Evolutionary conservation across 2,888 invertebrate species (phyloP), one percentile per base, ranked within the genome.

Genomic region (Sphaeridia pumilis): DNA sequence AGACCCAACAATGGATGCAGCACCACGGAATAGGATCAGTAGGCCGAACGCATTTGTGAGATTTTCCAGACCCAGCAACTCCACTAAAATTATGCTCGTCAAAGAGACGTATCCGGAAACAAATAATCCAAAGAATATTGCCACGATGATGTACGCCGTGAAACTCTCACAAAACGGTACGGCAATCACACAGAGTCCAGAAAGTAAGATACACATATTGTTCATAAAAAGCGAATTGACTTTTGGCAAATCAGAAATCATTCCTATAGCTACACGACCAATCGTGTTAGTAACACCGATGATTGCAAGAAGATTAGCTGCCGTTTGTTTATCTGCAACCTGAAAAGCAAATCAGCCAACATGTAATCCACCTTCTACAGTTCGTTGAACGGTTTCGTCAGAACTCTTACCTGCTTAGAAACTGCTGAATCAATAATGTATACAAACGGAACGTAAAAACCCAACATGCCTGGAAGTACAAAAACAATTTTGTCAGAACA

Each of bases 21-120:
- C 84, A 46, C 97, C 98, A 69, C 97, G 83, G 76, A 93, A 92
- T 64, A 98, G 74, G 66, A 95, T 93, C 52, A 98, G 77, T 58
- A 97, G 77, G 12, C 97, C 97, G 73, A 97, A 98, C 44, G 95
- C 94, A 71, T 92, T 97, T 44, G 97, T 97, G 64, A 98, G 74
- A 70, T 87, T 87, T 69, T 95, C 94, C 69, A 98, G 75, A 1
- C 97, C 97, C 45, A 98, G 78, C 34, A 97, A 77, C 71, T 98
- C 95, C 64, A 95, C 94, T 58, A 98, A 78, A 69, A 97, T 93
- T 69, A 97, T 95, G 46, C 97, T 97, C 38, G 97, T 97, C 55
- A 98, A 76, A 10, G 95, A 94, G 68, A 98, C 94, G 74, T 92
- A 97, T 57, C 94, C 75, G 85, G 87, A 88, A 64, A 90, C 84